Evolutionary conservation across 2,888 invertebrate species (phyloP), one percentile per base, ranked within the genome.

Genomic region (Theretra japonica): DNA sequence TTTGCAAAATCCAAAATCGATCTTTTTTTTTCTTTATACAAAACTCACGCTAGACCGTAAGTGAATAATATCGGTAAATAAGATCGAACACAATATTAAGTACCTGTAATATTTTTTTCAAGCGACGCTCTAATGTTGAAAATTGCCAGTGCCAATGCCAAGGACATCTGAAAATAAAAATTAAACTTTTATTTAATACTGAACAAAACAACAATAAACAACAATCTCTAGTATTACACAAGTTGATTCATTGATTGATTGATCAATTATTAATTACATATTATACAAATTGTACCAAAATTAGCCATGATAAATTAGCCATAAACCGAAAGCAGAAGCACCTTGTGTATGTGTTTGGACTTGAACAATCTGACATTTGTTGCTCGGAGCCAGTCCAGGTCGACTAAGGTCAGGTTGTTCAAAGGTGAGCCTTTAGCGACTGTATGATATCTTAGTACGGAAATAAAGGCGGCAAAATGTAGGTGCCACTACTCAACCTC

Each of bases 101-200:
- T 72, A 80, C 79, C 78, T 76, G 69, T 70, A 25, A 33, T 57
- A 68, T 72, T 21, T 69, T 50, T 70, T 73, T 58, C 70, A 60
- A 50, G 69, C 73, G 50, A 68, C 73, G 62, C 28, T 72, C 68
- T 59, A 53, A 33, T 69, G 50, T 25, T 59, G 70, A 41, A 41
- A 15, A 58, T 62, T 70, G 68, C 53, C 70, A 70, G 41, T 69
- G 60, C 58, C 73, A 68, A 75, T 68, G 71, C 73, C 69, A 70
- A 69, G 74, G 72, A 74, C 73, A 77, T 78, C 78, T 73, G 73
- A 70, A 77, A 72, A 69, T 73, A 75, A 70, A 30, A 53, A 53
- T 59, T 48, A 62, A 70, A 23, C 59, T 56, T 41, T 2, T 33
- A 62, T 17, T 71, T 23, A 56, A 33, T 5, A 28, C 5, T 72